Evolutionary conservation across 2,797 vertebrate species (phyloP), one percentile per base, ranked within the genome.

Genomic region (Lagothrix lagotricha): DNA sequence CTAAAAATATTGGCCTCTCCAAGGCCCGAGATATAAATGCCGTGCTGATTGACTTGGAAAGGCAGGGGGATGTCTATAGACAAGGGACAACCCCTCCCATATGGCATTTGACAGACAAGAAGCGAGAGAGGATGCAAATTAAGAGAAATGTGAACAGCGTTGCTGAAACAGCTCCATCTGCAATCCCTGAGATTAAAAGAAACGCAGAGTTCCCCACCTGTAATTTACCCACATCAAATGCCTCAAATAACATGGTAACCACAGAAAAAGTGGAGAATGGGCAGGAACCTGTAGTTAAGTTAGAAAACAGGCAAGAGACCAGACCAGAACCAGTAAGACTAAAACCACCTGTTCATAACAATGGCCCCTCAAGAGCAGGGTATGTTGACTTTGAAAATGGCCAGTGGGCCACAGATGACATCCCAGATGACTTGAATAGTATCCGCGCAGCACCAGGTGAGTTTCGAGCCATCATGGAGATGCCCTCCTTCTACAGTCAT

Each of bases 361-460:
- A 28, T 0, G 97, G 97, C n/a, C 93, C 97, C 44, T 98, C 48
- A 12, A 84, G 26, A 94, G n/a, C 9, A 98, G 98, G 0, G 94
- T 97, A 94, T 48, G 82, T 84, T 41, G 98, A 97, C 94, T 95
- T 95, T 0, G 98, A 98, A 26, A 98, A 99, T 0, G 98, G 98
- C 36, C 99, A 98, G 97, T 99, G 99, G 99, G 99, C 99, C 22
- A 99, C 98, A 0, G 99, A 99, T 9, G 99, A 99, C 28, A 99
- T 99, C 98, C 99, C 99, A 0, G 99, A 99, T 93, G 99, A 99
- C 96, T 98, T 99, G 94, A 99, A 99, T 13, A 98, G 99, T 44
- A 99, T 99, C 96, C 94, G 26, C 57, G 86, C 98, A 15, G 90
- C 86, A 33, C 80, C 96, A 2, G 64, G 96, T 0, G 98, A 97